Evolutionary conservation across 1,140 invertebrate genomes (phyloP).

Genomic region (Drosophila setifemur): DNA sequence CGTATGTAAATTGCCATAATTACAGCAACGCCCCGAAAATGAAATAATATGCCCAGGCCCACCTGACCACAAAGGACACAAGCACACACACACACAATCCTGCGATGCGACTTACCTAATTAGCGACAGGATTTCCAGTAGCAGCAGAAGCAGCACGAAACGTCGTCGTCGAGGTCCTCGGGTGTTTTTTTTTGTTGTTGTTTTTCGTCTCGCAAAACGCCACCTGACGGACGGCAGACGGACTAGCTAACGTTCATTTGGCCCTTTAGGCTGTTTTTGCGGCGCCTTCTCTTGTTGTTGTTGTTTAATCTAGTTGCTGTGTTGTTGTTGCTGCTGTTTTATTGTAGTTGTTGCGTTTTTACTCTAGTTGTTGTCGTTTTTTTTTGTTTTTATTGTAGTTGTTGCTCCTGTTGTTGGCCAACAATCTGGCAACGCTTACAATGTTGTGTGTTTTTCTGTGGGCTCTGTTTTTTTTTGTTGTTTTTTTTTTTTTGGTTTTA

Average conservation of each 20-base stretch:
- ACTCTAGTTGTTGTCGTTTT: neutral
- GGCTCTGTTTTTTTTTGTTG: conserved; percentile 31
- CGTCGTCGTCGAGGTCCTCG: conserved; percentile 1
- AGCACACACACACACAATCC: neutral
- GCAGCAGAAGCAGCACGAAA: conserved; percentile 30
- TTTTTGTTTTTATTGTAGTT: conserved; percentile 2
- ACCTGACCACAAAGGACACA: conserved; percentile 28
- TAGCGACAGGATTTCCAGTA: conserved; percentile 69
- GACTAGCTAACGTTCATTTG: conserved; percentile 43
- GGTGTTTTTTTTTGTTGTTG: conserved; percentile 3
- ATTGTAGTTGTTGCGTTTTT: conserved; percentile 17
- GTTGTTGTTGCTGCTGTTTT: neutral
- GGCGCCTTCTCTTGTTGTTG: neutral
- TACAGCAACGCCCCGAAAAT: conserved; percentile 41
- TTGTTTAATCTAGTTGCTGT: neutral
- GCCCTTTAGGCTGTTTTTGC: conserved; percentile 43
- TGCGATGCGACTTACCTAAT: conserved; percentile 60
- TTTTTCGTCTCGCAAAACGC: conserved; percentile 9
- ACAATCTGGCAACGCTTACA: conserved; percentile 50
- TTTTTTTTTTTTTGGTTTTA: conserved; percentile 19
- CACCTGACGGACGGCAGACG: conserved; percentile 37
- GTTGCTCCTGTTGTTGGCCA: conserved; percentile 20
- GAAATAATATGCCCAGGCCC: conserved; percentile 54
- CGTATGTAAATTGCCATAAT: conserved; percentile 66
- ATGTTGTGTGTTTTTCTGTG: conserved; percentile 22